phyloP scores from a whole-genome alignment of 1,140 invertebrate species.

The Drosophila simulans region DNA sequence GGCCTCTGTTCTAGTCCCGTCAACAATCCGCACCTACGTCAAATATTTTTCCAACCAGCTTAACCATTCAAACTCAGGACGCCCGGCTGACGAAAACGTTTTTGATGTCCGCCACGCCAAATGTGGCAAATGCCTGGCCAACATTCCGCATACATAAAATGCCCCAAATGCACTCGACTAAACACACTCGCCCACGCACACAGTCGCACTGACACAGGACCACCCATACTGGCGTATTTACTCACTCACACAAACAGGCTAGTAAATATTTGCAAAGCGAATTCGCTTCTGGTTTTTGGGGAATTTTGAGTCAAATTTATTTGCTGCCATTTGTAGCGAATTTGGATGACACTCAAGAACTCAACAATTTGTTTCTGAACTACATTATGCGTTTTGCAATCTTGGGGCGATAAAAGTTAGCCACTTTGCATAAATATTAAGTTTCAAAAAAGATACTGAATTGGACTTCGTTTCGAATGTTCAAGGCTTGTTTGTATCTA shows the following conservation, averaged over 20 bases:
- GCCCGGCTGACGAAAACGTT: constrained; percentile 46
- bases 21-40: constrained; percentile 50
- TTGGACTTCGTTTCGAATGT: background rate
- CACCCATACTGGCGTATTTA: background rate
- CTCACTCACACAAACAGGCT: constrained; percentile 12
- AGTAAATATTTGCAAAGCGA: constrained; percentile 42
- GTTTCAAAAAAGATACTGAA: constrained; percentile 11
- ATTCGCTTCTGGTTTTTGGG: constrained; percentile 36
- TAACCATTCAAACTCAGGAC: constrained; percentile 39
- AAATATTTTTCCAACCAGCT: constrained; percentile 51
- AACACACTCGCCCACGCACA: constrained; percentile 51
- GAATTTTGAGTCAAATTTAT: constrained; percentile 44
- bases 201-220: constrained; percentile 2
- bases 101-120: constrained; percentile 53
- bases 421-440: constrained; percentile 26
- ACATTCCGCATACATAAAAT: constrained; percentile 72
- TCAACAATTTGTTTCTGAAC: constrained; percentile 21
- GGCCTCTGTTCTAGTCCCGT: constrained; percentile 21
- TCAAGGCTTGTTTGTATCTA: background rate
- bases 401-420: constrained; percentile 23
- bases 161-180: constrained; percentile 77
- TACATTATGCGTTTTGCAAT: constrained; percentile 36
- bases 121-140: constrained; percentile 66
- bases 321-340: constrained; percentile 44
- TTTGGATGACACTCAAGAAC: constrained; percentile 35